These are phyloP conservation scores for Oncorhynchus nerka DNA, from an alignment of 2,113 vertebrate genomes.

Conservation along the genomic window DNA sequence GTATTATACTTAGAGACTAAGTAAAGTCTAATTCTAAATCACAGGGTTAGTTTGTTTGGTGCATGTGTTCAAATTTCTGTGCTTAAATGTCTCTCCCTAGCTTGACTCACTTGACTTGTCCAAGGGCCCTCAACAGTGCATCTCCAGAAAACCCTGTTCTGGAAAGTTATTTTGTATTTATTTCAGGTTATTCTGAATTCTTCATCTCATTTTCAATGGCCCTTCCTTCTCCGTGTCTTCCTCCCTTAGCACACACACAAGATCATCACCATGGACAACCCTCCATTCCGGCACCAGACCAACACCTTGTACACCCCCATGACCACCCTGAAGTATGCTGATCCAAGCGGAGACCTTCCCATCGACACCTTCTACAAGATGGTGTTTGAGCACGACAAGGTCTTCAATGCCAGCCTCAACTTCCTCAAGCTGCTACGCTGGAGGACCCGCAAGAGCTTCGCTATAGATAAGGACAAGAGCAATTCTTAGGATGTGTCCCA, in stretches of 20 bases:
- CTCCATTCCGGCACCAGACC: constrained; percentile 86
- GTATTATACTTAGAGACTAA: too few species aligned
- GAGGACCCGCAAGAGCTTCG: constrained; percentile 83
- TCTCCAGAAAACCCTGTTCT: too few species aligned
- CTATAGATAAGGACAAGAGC: constrained; percentile 59
- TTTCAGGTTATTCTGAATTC: background rate
- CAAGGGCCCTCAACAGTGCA: too few species aligned
- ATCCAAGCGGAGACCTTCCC: constrained; percentile 82
- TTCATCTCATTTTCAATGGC: too few species aligned
- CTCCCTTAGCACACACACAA: constrained; percentile 77
- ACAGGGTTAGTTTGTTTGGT: too few species aligned
- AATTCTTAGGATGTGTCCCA: background rate
- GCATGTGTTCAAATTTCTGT: too few species aligned
- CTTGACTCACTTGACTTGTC: too few species aligned
- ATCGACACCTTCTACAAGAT: constrained; percentile 87
- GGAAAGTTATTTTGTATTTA: background rate
- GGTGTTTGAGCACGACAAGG: constrained; percentile 85
- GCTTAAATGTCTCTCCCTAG: too few species aligned
- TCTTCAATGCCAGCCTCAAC: constrained; percentile 85
- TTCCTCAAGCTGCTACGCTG: constrained; percentile 83
- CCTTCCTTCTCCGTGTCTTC: constrained; percentile 12
- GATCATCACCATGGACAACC: constrained; percentile 81
- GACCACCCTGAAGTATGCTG: constrained; percentile 84
- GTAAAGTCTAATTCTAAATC: too few species aligned
- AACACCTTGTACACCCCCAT: constrained; percentile 83